Base-by-base conservation (phyloP, 2,797 vertebrate species). In the Kryptolebias ocellatus region DNA sequence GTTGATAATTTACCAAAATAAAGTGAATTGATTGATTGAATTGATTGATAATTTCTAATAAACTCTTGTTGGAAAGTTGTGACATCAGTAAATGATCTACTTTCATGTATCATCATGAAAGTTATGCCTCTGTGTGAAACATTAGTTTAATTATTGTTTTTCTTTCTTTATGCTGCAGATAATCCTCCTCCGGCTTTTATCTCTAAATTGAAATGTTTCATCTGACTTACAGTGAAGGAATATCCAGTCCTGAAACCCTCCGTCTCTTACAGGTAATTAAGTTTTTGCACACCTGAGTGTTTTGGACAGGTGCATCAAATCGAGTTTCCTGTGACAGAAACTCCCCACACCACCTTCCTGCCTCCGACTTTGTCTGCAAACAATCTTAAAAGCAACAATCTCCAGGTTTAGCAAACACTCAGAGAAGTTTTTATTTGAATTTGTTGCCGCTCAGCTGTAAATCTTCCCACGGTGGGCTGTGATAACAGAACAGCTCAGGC, bases 381-480 rank as follows among this genome's bases (percentile, higher is more conserved):
- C 12, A 16, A 14, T 28, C 8, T 31, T 31, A 15, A 24, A 39
- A 56, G 20, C 29, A 56, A 37, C 53, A n/a, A 8, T 34, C 20
- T 39, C 14, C 18, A 14, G 15, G 53, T 70, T 49, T 20, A 18
- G 44, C 10, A 27, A 53, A 31, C 62, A 55, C 53, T 64, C 7
- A 59, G 16, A 10, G 8, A 29, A 31, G 20, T 34, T 54, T 60
- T 50, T 59, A 76, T 72, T 60, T 57, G 50, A 58, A 79, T 70
- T 60, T 57, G 53, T 70, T 29, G 34, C 7, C 16, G 45, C 29
- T 50, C 20, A 50, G 49, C 49, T 24, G 3, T 54, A 37, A 67
- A 59, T 52, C 45, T 39, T 52, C 31, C 1, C 4, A 27, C 17
- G 17, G 55, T 31, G 0, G 9, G 28, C 57, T 28, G 67, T 28